Conservation (phyloP, 2,888 invertebrate species). For the Lottia scabra region DNA sequence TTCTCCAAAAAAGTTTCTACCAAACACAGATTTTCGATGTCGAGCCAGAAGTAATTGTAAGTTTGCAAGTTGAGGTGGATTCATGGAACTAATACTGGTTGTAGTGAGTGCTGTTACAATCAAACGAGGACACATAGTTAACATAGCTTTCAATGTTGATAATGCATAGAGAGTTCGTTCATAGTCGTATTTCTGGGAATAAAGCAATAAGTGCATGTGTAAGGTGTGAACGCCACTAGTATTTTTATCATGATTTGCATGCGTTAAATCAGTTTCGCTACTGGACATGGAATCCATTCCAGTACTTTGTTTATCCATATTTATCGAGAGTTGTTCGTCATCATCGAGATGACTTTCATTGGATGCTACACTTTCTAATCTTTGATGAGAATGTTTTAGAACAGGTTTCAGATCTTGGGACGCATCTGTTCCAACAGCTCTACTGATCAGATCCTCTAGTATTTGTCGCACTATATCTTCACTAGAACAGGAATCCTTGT, state of each 20-base stretch:
- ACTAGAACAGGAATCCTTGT: constrained; percentile 11
- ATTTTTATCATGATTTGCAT: constrained; percentile 17
- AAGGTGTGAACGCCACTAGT: constrained; percentile 76
- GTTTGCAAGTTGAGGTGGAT: constrained; percentile 63
- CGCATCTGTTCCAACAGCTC: constrained; percentile 17
- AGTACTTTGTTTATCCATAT: constrained; percentile 46
- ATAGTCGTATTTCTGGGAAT: constrained; percentile 83
- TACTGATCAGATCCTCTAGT: constrained; percentile 63
- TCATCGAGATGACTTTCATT: constrained; percentile 41
- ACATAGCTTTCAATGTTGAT: constrained; percentile 80
- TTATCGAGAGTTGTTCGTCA: constrained; percentile 47
- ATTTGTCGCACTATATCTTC: constrained; percentile 73
- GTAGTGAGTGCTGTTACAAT: constrained; percentile 83
- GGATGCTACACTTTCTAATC: constrained; percentile 28
- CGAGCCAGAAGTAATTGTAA: constrained; percentile 78
- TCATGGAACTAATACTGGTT: constrained; percentile 75
- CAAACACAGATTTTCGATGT: constrained; percentile 85
- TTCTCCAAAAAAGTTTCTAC: constrained; percentile 72
- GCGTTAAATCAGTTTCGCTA: constrained; percentile 47
- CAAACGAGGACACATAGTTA: constrained; percentile 79
- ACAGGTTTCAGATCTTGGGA: background rate
- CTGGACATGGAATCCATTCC: constrained; percentile 55
- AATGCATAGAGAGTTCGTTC: constrained; percentile 81
- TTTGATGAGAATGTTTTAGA: background rate
- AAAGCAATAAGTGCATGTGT: constrained; percentile 86